phyloP scores from a whole-genome alignment of 2,797 vertebrate species.

The Cyclopterus lumpus region DNA sequence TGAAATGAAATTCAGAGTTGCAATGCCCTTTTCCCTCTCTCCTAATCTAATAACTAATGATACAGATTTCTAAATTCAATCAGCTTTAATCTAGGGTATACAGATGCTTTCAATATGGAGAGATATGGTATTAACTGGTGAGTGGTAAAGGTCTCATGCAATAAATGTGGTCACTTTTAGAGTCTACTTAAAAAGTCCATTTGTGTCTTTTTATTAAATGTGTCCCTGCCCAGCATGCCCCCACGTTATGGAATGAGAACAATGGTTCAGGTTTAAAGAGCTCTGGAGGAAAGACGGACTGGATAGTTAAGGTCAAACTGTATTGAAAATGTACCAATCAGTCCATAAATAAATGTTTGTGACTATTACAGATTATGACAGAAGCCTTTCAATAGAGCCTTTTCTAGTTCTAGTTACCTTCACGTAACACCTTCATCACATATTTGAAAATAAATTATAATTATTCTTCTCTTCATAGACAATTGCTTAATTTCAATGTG shows the following conservation, averaged over 20 bases:
- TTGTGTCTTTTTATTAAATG: conserved; percentile 9
- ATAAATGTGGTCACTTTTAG: conserved; percentile 41
- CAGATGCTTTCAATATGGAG: conserved; percentile 66
- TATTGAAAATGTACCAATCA: neutral
- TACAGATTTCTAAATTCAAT: conserved; percentile 80
- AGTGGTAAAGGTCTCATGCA: conserved; percentile 55
- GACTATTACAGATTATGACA: neutral
- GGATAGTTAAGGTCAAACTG: neutral
- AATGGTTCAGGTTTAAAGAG: neutral
- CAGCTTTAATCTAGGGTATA: conserved; percentile 73
- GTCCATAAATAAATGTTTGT: neutral
- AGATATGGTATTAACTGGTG: conserved; percentile 63
- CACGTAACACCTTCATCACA: neutral
- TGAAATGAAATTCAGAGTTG: conserved; percentile 75
- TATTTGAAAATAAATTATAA: neutral
- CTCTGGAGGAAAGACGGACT: neutral
- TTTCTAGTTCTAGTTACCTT: neutral
- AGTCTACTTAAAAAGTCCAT: conserved; percentile 21
- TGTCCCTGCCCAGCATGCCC: neutral
- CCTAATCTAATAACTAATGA: conserved; percentile 80
- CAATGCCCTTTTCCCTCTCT: conserved; percentile 58
- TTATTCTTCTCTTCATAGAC: neutral
- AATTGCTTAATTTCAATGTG: neutral
- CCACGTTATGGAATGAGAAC: neutral
- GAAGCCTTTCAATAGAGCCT: neutral